These are phyloP conservation scores for Trachelipus rathkii DNA, from an alignment of 1,140 invertebrate genomes.

Conservation along the genomic window DNA sequence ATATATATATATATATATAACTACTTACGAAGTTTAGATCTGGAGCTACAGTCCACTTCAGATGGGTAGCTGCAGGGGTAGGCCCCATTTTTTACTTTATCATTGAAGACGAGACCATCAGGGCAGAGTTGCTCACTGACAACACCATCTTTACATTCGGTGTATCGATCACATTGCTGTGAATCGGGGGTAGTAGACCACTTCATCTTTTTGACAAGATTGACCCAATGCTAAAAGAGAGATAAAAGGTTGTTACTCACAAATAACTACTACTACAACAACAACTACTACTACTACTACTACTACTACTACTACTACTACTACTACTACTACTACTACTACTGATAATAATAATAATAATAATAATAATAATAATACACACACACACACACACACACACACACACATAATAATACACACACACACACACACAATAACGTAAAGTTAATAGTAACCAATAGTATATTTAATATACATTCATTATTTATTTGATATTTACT, in stretches of 20 bases:
- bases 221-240: slow-evolving; percentile 12
- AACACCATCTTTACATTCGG: slow-evolving; percentile 19
- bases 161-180: slow-evolving; percentile 16
- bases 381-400: too few species aligned
- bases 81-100: slow-evolving; percentile 19
- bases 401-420: neutral
- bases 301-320: too few species aligned
- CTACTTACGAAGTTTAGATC: slow-evolving; percentile 17
- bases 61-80: slow-evolving; percentile 23
- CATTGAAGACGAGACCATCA: slow-evolving; percentile 22
- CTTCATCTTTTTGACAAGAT: slow-evolving; percentile 8
- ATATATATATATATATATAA: neutral
- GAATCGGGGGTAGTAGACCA: slow-evolving; percentile 21
- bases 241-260: neutral
- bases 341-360: neutral
- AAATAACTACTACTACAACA: too few species aligned
- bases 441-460: too few species aligned
- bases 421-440: too few species aligned
- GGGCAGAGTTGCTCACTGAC: slow-evolving; percentile 18
- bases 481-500: too few species aligned
- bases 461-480: too few species aligned
- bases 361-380: neutral
- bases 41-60: slow-evolving; percentile 19
- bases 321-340: too few species aligned
- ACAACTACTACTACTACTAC: too few species aligned